Conservation (phyloP, 2,113 vertebrate genomes). For the Trichomycterus rosablanca region DNA sequence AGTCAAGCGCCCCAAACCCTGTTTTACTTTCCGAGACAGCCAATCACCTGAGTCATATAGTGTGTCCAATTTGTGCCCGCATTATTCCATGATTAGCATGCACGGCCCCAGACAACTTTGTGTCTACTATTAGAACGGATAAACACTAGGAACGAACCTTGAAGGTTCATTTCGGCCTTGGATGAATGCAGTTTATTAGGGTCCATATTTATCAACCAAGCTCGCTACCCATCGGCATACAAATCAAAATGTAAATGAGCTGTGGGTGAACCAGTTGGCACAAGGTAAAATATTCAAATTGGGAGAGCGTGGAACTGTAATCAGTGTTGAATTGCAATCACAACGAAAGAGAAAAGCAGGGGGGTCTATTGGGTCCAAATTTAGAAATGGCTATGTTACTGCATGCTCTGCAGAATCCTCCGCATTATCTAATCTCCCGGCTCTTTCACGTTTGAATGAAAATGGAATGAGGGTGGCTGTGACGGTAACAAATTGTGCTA, state of each 20-base stretch:
- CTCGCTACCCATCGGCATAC: conserved; percentile 55
- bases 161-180: conserved; percentile 59
- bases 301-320: conserved; percentile 56
- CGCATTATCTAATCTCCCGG: conserved; percentile 48
- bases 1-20: conserved; percentile 28
- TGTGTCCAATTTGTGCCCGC: conserved; percentile 32
- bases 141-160: conserved; percentile 38
- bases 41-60: conserved; percentile 29
- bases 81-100: conserved; percentile 22
- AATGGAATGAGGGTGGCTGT: conserved; percentile 42
- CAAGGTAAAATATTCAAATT: conserved; percentile 64
- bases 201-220: conserved; percentile 58
- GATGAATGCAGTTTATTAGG: conserved; percentile 58
- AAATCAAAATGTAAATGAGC: conserved; percentile 66
- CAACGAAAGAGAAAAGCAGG: conserved; percentile 30
- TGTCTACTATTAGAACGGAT: conserved; percentile 51
- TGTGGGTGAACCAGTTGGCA: conserved; percentile 49
- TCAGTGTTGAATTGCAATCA: conserved; percentile 51
- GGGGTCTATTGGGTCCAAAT: conserved; percentile 40
- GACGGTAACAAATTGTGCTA: conserved; percentile 51
- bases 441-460: conserved; percentile 50
- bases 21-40: conserved; percentile 28
- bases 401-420: conserved; percentile 51
- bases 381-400: conserved; percentile 44
- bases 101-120: conserved; percentile 21